These are phyloP conservation scores for Hydriomena furcata DNA, from an alignment of 2,888 invertebrate genomes.

Conservation along the genomic window DNA sequence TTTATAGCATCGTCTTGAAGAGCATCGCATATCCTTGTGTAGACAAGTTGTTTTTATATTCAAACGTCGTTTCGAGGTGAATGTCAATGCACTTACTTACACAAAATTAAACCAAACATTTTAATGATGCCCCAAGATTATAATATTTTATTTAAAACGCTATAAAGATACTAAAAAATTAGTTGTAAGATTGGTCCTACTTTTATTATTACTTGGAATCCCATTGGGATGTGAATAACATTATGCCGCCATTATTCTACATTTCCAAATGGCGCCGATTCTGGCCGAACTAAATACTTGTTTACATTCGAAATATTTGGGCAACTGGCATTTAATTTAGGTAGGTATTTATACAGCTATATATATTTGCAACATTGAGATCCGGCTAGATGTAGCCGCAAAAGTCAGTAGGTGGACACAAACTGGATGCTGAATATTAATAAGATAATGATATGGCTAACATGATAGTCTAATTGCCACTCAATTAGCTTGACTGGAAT, in stretches of 20 bases:
- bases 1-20: background rate
- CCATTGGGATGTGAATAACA: constrained; percentile 19
- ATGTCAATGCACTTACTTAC: constrained; percentile 11
- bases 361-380: constrained; percentile 32
- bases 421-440: constrained; percentile 37
- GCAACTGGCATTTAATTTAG: constrained; percentile 7
- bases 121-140: background rate
- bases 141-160: too few relatives aligned
- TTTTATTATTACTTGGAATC: constrained; percentile 7
- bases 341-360: constrained; percentile 19
- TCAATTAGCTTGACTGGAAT: constrained; percentile 61
- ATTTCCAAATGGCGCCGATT: constrained; percentile 7
- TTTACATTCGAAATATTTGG: constrained; percentile 29
- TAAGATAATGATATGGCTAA: constrained; percentile 53
- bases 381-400: constrained; percentile 33
- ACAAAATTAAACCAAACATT: constrained; percentile 9
- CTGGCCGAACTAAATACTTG: constrained; percentile 8
- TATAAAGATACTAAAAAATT: too few relatives aligned
- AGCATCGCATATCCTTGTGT: constrained; percentile 8
- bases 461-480: constrained; percentile 64
- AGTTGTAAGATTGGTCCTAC: too few relatives aligned
- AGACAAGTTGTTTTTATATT: constrained; percentile 12
- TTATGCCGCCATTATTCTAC: constrained; percentile 18
- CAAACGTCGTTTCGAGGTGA: constrained; percentile 15
- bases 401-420: constrained; percentile 35